Evolutionary conservation across 2,113 vertebrate species (phyloP), one percentile per base, ranked within the genome.

Genomic region (Panthera uncia): DNA sequence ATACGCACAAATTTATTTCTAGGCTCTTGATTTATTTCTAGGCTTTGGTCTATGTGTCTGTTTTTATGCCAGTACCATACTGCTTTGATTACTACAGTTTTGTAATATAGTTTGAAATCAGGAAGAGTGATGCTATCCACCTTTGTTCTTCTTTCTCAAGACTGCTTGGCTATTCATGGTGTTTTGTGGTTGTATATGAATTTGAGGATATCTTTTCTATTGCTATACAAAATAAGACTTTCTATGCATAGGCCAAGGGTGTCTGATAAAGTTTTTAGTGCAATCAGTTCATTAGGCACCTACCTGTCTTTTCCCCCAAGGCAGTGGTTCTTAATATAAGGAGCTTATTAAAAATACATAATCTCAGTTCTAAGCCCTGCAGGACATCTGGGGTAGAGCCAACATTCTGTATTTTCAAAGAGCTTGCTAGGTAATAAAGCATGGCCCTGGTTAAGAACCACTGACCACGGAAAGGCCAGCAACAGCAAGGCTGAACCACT

Each of bases 361-460:
- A 50, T 89, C n/a, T 65, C 21, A 68, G 76, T 23, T 71, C 29
- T 94, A 15, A 57, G 11, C 2, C 15, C 27, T 84, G 18, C 5
- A 78, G 48, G 91, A 94, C 5, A 31, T 50, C 55, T 96, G 33
- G 55, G 36, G 83, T 45, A 91, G 31, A 45, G 7, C 11, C 69
- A 93, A 68, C 12, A 33, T 27, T 84, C 38, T 88, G 1, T 95
- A 57, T 38, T 92, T 95, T 95, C 33, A 76, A 93, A 86, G 23
- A 79, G 13, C 38, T 63, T 14, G 19, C n/a, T 31, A 31, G 12
- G 48, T 80, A 50, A 52, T 73, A 74, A 94, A 97, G 38, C 21
- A 94, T 12, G 90, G 13, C 15, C 11, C 3, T 87, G 19, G 29
- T 83, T 92, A 94, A 96, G 55, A 87, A 57, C 29, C 41, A 80